phyloP scores from a whole-genome alignment of 2,113 vertebrate species.

The Ophthalmolycus amberensis region DNA sequence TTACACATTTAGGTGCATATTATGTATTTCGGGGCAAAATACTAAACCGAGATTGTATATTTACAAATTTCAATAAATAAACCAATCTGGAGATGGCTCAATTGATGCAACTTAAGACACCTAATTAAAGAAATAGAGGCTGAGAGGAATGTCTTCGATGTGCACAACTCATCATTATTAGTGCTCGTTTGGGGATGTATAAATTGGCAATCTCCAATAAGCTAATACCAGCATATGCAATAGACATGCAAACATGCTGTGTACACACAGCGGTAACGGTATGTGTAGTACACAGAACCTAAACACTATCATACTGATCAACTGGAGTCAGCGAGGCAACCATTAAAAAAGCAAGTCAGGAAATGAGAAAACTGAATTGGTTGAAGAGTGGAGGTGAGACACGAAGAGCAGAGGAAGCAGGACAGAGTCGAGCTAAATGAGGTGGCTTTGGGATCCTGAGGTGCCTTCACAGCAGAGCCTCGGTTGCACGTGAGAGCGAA shows the following conservation, averaged over 20 bases:
- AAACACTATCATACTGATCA: not conserved
- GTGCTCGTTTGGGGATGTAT: no score
- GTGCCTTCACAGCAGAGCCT: constrained; percentile 25
- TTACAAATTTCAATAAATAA: not conserved
- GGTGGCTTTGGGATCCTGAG: constrained; percentile 24
- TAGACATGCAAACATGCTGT: not conserved
- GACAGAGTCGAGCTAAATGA: not conserved
- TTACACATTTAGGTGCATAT: not conserved
- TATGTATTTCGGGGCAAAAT: not conserved
- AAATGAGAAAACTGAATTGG: constrained; percentile 34
- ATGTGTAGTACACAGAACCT: not conserved
- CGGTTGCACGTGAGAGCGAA: constrained; percentile 41
- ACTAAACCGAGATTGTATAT: not conserved
- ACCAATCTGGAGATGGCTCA: no score
- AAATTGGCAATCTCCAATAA: not conserved
- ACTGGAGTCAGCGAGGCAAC: not conserved
- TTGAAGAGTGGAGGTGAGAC: not conserved
- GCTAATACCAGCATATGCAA: not conserved
- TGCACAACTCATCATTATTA: no score
- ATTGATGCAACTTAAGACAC: no score
- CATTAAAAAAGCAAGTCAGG: not conserved
- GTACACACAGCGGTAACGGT: not conserved
- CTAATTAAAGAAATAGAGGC: no score
- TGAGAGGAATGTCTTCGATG: no score
- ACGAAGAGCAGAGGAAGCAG: constrained; percentile 8